These are phyloP conservation scores for Poicephalus meyeri DNA, from an alignment of 2,113 vertebrate species.

Conservation along the genomic window DNA sequence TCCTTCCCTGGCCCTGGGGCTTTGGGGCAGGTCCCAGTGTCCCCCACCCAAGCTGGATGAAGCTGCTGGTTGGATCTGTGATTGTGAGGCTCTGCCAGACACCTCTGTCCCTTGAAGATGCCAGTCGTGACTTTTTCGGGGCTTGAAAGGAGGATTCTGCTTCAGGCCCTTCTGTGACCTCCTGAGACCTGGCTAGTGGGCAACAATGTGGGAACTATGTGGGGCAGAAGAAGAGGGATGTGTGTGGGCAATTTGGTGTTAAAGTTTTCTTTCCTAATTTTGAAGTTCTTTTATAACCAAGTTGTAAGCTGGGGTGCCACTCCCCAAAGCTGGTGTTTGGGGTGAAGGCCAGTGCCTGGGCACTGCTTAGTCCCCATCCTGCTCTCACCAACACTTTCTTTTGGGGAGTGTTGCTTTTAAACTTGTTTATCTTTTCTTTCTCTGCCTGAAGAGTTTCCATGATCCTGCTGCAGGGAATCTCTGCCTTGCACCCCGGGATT, in stretches of 20 bases:
- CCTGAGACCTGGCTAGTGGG: background rate
- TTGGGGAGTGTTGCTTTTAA: background rate
- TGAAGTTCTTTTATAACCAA: background rate
- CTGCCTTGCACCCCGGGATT: background rate
- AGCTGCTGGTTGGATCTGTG: background rate
- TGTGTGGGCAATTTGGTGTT: background rate
- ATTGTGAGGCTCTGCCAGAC: background rate
- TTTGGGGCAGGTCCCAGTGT: background rate
- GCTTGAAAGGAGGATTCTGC: background rate
- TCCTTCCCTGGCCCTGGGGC: background rate
- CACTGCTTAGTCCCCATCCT: background rate
- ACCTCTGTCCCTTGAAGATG: background rate
- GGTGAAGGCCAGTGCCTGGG: background rate
- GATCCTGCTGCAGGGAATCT: background rate
- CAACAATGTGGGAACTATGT: background rate
- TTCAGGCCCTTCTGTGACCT: background rate
- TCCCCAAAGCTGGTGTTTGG: background rate
- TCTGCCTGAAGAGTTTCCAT: background rate
- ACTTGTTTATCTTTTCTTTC: background rate
- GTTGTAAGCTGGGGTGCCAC: background rate
- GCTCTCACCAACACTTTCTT: background rate
- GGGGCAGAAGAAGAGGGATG: background rate
- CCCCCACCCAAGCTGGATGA: background rate
- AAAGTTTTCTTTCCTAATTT: background rate
- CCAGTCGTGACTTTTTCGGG: fast-evolving